Base-by-base conservation (phyloP, 2,113 vertebrate genomes). In the Podarcis muralis region DNA sequence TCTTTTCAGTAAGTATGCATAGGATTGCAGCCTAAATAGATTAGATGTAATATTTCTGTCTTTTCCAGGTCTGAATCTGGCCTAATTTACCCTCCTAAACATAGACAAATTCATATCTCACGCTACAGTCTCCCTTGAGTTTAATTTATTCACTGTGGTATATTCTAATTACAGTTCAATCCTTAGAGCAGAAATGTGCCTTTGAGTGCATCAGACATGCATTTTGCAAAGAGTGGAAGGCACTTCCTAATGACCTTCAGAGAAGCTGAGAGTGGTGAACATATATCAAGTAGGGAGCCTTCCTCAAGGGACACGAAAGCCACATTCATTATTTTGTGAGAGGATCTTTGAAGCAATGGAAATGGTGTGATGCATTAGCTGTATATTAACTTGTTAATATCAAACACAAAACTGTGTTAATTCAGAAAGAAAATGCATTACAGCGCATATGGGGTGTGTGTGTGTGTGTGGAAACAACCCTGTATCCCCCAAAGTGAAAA, bases 91-190 rank as follows among this genome's bases (percentile, higher is more conserved):
- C 87, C 57, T 79, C 57, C 43, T 0, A 87, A 0, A 92, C 90
- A 88, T 81, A 90, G 94, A 93, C 37, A 93, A 93, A 95, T 93
- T 91, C 79, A 90, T 88, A 83, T 94, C 74, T 68, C 48, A 81
- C 89, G 87, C 83, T 79, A 71, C 76, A 7, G 87, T 83, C 86
- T 93, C 91, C 93, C 89, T 1, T 7, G 65, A 81, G 65, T 4
- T 35, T 92, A 87, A 93, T 91, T 85, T 92, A 89, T 92, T 93
- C 6, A 3, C 75, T 83, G 65, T 11, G 11, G 71, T 77, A 7
- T 86, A 86, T 90, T 89, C 90, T 89, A 93, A 90, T 85, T 91
- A 86, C 83, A 94, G 48, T 76, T 90, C 87, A 92, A 87, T 6
- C 25, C 25, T 13, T 89, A 82, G 81, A 94, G 90, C 30, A 76